A percentile compares a stretch with the other conserved stretches of the same genome.
phyloP scores from a whole-genome alignment of 2,888 invertebrate genomes.

The Drosophila meridionalis region DNA sequence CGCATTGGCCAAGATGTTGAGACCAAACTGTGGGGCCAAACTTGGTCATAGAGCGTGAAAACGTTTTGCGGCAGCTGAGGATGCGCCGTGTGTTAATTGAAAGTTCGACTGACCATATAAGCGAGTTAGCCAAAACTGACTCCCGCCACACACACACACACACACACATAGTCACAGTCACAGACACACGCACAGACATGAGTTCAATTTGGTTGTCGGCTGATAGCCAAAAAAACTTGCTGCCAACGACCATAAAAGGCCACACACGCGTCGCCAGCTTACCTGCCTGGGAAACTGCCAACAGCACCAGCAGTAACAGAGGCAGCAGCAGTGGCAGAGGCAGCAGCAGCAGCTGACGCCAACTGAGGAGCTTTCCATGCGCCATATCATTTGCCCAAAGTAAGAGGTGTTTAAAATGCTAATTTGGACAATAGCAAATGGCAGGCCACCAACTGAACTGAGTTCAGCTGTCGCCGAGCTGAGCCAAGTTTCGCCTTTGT shows the following conservation, averaged over 20 bases:
- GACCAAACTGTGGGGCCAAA: conserved; percentile 54
- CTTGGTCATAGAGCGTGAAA: conserved; percentile 77
- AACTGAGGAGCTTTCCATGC: conserved; percentile 61
- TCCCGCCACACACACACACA: conserved; percentile 43
- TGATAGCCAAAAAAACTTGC: conserved; percentile 73
- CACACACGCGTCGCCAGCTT: conserved; percentile 69
- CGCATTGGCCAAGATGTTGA: conserved; percentile 50
- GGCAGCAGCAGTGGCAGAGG: not conserved
- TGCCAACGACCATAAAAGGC: conserved; percentile 66
- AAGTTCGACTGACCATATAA: conserved; percentile 75
- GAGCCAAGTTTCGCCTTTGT: conserved; percentile 41
- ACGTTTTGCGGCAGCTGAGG: conserved; percentile 66
- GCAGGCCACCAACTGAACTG: conserved; percentile 55
- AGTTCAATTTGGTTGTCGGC: conserved; percentile 75
- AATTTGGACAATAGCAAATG: conserved; percentile 69
- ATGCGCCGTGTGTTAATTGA: conserved; percentile 78
- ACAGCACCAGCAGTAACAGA: conserved; percentile 7
- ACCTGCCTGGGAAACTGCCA: conserved; percentile 65
- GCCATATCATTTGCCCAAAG: conserved; percentile 75
- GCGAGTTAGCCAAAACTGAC: conserved; percentile 64
- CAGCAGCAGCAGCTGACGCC: conserved; percentile 15
- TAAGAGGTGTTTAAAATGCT: conserved; percentile 79
- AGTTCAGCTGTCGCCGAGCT: conserved; percentile 25
- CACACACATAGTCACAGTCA: not conserved
- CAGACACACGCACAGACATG: conserved; percentile 17